Evolutionary conservation across 1,140 invertebrate species (phyloP).

Genomic region (Drosophila kikkawai): DNA sequence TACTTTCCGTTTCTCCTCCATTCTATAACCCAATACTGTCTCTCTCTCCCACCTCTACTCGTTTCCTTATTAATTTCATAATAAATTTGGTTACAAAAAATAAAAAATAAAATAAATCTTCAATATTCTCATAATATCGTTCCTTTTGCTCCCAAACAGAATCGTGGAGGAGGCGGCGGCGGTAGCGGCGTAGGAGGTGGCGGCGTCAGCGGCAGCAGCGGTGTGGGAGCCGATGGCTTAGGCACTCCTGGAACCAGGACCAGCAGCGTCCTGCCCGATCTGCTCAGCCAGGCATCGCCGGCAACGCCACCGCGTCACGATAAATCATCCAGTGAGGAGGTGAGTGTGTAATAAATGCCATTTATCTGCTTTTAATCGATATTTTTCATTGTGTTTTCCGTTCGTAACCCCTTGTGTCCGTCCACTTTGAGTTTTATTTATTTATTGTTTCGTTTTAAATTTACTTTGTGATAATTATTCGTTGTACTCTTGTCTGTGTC

Average conservation of each 20-base stretch:
- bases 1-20: slow-evolving; percentile 26
- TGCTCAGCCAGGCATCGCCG: slow-evolving; percentile 94
- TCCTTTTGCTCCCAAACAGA: slow-evolving; percentile 85
- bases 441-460: slow-evolving; percentile 38
- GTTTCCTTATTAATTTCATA: slow-evolving; percentile 31
- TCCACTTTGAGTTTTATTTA: slow-evolving; percentile 42
- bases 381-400: slow-evolving; percentile 70
- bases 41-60: slow-evolving; percentile 8
- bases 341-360: slow-evolving; percentile 85
- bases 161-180: slow-evolving; percentile 85
- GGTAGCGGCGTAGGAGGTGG: slow-evolving; percentile 88
- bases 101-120: background rate
- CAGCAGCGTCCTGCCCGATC: slow-evolving; percentile 96
- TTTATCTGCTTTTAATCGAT: slow-evolving; percentile 46
- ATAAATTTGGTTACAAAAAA: slow-evolving; percentile 9
- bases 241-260: slow-evolving; percentile 91
- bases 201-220: slow-evolving; percentile 77
- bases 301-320: slow-evolving; percentile 94
- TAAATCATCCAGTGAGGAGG: slow-evolving; percentile 97
- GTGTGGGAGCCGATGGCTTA: slow-evolving; percentile 87
- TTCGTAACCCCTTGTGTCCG: slow-evolving; percentile 49
- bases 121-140: background rate
- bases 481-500: slow-evolving; percentile 27
- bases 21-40: slow-evolving; percentile 27
- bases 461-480: slow-evolving; percentile 50